Conservation (phyloP, 2,113 vertebrate genomes). For the Sus scrofa region DNA sequence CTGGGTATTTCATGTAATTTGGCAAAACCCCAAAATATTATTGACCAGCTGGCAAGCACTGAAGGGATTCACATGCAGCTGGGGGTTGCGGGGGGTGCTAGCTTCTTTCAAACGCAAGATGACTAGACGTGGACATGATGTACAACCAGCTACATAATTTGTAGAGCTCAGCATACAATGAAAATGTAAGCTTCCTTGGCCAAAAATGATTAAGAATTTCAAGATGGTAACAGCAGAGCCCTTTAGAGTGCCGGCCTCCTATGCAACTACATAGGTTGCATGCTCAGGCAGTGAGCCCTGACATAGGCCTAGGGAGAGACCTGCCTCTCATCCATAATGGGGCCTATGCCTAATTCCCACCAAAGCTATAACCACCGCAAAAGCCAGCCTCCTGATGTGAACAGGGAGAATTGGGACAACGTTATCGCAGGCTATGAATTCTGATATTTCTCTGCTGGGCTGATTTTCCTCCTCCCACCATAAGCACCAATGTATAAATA, state of each 20-base stretch:
- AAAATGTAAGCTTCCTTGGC: background rate
- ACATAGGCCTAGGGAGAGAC: background rate
- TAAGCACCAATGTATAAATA: background rate
- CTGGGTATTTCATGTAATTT: background rate
- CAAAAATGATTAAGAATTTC: background rate
- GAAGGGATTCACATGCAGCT: rapidly evolving
- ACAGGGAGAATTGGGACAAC: background rate
- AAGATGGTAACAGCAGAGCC: background rate
- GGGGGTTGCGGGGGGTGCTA: too few relatives aligned
- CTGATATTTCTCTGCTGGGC: background rate
- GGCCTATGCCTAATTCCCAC: background rate
- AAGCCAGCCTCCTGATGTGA: background rate
- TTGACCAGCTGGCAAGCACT: background rate
- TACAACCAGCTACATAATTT: background rate
- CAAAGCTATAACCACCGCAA: background rate
- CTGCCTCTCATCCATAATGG: background rate
- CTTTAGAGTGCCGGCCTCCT: too few relatives aligned
- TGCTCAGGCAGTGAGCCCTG: background rate
- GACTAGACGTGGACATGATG: too few relatives aligned
- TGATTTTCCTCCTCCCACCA: background rate
- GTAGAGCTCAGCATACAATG: background rate
- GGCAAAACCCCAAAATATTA: background rate
- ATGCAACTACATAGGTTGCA: rapidly evolving
- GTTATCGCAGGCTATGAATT: background rate
- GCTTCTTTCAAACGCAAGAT: background rate